Evolutionary conservation across 30 jellyfish, hydroid and myxozoan genomes (phyloP).

Genomic region (Pseudorhiza aurosa): DNA sequence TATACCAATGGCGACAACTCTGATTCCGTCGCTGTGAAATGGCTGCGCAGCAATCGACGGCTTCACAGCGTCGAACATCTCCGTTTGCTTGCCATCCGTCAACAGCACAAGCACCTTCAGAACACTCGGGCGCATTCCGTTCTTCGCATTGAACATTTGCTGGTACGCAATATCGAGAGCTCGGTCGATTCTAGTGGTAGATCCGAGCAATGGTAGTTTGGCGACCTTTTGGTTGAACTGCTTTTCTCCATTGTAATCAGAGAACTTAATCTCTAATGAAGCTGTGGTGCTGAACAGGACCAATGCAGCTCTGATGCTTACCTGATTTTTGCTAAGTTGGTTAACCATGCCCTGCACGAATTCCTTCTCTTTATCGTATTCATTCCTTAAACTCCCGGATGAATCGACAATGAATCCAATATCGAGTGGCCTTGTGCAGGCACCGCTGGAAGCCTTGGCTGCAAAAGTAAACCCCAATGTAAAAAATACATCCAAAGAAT

Average conservation of each 20-base stretch:
- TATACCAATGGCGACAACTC: conserved; percentile 75
- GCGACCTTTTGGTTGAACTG: conserved; percentile 34
- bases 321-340: conserved; percentile 26
- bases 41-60: conserved; percentile 79
- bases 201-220: conserved; percentile 57
- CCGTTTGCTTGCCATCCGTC: conserved; percentile 95
- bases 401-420: conserved; percentile 83
- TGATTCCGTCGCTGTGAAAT: conserved; percentile 56
- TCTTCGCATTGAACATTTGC: conserved; percentile 42
- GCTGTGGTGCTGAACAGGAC: conserved; percentile 59
- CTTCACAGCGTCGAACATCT: conserved; percentile 54
- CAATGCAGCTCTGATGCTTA: conserved; percentile 43
- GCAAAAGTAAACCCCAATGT: too few relatives aligned
- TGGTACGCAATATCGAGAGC: conserved; percentile 69
- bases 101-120: conserved; percentile 70
- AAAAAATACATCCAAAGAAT: too few relatives aligned
- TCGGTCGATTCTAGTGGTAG: conserved; percentile 59
- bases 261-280: conserved; percentile 23
- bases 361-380: conserved; percentile 76
- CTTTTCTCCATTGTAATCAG: conserved; percentile 2
- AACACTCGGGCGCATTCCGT: conserved; percentile 49
- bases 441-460: not conserved
- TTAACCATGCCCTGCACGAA: conserved; percentile 52
- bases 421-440: conserved; percentile 45
- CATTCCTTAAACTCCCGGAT: conserved; percentile 65